phyloP scores from a whole-genome alignment of 2,888 invertebrate genomes.

The Pelosia muscerda region DNA sequence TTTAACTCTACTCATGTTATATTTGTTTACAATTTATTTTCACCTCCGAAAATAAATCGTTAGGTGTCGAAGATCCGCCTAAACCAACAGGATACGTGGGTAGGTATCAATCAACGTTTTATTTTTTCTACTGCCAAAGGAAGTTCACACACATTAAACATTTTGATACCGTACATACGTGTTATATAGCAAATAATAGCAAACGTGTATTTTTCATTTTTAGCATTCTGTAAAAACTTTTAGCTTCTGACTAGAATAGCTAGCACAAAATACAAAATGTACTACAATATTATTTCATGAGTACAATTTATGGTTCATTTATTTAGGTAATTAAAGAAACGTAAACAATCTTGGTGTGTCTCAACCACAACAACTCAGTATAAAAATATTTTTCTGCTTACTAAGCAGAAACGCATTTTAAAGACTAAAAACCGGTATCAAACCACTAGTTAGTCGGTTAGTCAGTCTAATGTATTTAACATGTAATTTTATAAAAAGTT shows the following conservation, averaged over 20 bases:
- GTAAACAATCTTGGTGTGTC: too few species aligned
- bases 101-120: conserved; percentile 48
- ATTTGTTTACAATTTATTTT: not conserved
- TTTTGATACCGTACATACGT: conserved; percentile 30
- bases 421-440: too few species aligned
- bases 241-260: not conserved
- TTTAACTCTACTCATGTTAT: not conserved
- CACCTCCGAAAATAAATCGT: not conserved
- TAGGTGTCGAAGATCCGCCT: not conserved
- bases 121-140: conserved; percentile 39
- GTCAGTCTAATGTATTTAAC: too few species aligned
- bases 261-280: not conserved
- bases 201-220: conserved; percentile 16
- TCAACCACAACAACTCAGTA: too few species aligned
- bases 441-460: too few species aligned
- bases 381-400: too few species aligned
- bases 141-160: conserved; percentile 48
- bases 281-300: too few species aligned
- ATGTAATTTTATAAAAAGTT: too few species aligned
- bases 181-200: too few species aligned
- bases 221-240: conserved; percentile 5
- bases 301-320: too few species aligned
- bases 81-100: conserved; percentile 8
- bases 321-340: too few species aligned
- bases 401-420: too few species aligned